Conservation (phyloP, 2,113 vertebrate species). For the Hemichromis elongatus region DNA sequence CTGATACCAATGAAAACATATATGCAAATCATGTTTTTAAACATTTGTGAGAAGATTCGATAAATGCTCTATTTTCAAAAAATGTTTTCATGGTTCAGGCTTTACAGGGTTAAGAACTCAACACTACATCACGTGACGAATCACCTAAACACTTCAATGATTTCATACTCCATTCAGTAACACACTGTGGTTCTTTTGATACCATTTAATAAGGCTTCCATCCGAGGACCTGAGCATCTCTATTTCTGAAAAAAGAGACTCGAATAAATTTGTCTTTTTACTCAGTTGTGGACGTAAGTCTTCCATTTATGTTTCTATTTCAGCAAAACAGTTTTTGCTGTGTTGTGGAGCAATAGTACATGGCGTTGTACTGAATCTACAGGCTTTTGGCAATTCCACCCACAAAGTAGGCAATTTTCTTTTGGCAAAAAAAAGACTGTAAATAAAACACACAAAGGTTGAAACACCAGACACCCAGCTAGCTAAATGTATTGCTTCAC, state of each 20-base stretch:
- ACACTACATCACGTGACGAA: background rate
- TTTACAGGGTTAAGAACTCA: background rate
- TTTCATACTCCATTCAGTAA: background rate
- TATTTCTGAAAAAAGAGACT: background rate
- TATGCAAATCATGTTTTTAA: background rate
- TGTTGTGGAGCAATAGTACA: background rate
- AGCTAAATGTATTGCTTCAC: background rate
- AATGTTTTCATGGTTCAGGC: background rate
- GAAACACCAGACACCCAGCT: background rate
- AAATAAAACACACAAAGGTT: background rate
- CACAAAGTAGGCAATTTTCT: background rate
- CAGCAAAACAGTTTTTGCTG: background rate
- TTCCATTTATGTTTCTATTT: background rate
- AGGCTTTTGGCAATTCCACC: background rate
- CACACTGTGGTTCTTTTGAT: background rate
- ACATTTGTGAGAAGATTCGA: background rate
- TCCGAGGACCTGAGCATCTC: background rate
- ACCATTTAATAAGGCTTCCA: background rate
- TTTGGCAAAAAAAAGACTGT: background rate
- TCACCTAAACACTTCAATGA: background rate
- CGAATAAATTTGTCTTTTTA: background rate
- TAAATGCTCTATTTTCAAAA: background rate
- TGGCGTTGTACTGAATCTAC: background rate
- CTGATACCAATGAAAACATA: background rate
- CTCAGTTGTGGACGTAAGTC: background rate